These are phyloP conservation scores for Loripinus fragilis DNA, from an alignment of 2,888 invertebrate species.

Conservation along the genomic window DNA sequence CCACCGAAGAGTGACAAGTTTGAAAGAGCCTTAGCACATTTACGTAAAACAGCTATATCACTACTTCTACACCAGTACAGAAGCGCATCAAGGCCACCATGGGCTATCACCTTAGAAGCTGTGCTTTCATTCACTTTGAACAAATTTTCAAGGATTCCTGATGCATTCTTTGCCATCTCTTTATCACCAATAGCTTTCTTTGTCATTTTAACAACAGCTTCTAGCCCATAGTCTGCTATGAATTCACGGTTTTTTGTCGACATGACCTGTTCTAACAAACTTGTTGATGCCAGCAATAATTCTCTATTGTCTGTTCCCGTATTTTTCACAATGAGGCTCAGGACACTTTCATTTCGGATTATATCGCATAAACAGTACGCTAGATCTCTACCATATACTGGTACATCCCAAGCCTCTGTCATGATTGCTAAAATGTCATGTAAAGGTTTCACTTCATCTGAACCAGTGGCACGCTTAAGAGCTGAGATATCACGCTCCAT, in stretches of 20 bases:
- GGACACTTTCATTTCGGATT: conserved; percentile 92
- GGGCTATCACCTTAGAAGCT: conserved; percentile 94
- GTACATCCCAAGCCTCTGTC: conserved; percentile 96
- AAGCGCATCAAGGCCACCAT: conserved; percentile 96
- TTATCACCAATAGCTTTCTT: conserved; percentile 94
- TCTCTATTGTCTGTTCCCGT: conserved; percentile 90
- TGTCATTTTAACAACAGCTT: conserved; percentile 95
- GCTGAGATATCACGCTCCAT: conserved; percentile 71
- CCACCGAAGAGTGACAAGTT: conserved; percentile 98
- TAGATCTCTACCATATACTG: conserved; percentile 95
- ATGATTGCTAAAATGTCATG: conserved; percentile 75
- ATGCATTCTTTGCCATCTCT: conserved; percentile 75
- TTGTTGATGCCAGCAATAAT: conserved; percentile 94
- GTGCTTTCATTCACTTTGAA: conserved; percentile 99
- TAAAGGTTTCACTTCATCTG: conserved; percentile 71
- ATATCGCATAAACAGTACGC: conserved; percentile 97
- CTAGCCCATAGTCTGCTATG: conserved; percentile 95
- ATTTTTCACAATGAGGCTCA: conserved; percentile 89
- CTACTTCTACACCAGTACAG: conserved; percentile 96
- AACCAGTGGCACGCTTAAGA: conserved; percentile 67
- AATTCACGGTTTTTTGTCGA: conserved; percentile 97
- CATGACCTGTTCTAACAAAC: conserved; percentile 95
- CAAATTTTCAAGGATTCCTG: conserved; percentile 85
- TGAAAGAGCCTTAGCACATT: conserved; percentile 98
- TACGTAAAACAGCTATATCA: conserved; percentile 94